Percentiles rank a stretch among this genome's conserved stretches.
Conservation (phyloP, 2,888 invertebrate genomes). For the Proisotoma minuta region DNA sequence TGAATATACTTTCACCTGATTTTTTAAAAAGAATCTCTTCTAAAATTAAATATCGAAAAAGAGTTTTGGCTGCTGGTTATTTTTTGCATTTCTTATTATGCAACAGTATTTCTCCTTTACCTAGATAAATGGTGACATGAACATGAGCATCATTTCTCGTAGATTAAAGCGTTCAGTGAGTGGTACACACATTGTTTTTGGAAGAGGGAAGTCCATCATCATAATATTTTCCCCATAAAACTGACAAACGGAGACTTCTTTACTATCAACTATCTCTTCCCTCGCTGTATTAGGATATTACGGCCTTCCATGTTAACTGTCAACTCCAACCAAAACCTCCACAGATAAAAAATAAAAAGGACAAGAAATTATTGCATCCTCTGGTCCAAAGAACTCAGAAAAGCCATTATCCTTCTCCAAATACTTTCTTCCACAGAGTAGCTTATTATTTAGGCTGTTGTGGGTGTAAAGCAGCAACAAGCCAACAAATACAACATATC, state of each 20-base stretch:
- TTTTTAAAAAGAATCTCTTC: no score
- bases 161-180: no score
- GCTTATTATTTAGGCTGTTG: background rate
- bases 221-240: conserved; percentile 18
- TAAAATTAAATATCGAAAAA: no score
- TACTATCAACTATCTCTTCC: background rate
- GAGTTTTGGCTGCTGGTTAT: no score
- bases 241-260: conserved; percentile 12
- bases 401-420: background rate
- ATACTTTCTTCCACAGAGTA: background rate
- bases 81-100: no score
- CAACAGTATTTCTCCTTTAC: no score
- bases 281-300: background rate
- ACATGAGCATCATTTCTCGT: no score
- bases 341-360: background rate
- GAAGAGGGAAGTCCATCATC: background rate
- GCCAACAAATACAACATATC: background rate
- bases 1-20: no score
- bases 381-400: background rate
- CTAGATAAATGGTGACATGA: no score
- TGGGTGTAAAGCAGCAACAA: background rate
- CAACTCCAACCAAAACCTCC: background rate
- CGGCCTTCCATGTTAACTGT: background rate
- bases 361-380: background rate
- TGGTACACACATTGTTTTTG: background rate